Conservation (phyloP, 2,113 vertebrate genomes). For the Raja brachyura region DNA sequence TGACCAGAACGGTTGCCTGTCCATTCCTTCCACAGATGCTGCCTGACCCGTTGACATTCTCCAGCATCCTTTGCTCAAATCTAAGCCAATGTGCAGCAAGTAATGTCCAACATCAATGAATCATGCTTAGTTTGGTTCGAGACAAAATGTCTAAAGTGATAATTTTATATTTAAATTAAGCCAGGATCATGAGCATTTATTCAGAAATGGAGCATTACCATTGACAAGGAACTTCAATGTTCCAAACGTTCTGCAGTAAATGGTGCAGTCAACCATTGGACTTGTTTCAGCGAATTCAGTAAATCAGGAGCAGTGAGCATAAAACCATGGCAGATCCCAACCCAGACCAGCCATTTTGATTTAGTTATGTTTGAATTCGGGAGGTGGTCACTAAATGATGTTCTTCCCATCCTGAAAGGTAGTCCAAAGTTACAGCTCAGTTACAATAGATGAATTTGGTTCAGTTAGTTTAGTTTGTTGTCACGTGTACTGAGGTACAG, state of each 20-base stretch:
- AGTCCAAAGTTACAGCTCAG: not conserved
- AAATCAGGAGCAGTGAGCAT: not conserved
- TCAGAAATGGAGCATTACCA: not conserved
- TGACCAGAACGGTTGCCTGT: no score
- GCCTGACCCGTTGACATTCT: no score
- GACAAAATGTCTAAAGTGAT: not conserved
- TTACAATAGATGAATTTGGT: not conserved
- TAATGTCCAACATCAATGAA: not conserved
- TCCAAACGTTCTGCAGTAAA: not conserved
- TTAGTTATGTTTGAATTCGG: not conserved
- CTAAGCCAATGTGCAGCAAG: not conserved
- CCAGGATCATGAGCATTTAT: not conserved
- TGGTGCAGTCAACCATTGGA: not conserved
- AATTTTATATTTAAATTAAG: not conserved
- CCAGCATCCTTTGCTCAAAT: no score
- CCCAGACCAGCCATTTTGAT: not conserved
- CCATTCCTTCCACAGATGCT: no score
- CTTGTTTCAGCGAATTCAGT: not conserved
- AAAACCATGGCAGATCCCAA: not conserved
- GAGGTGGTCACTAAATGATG: not conserved
- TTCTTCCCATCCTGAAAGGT: not conserved
- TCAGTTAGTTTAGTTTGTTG: no score
- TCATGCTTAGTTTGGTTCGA: not conserved
- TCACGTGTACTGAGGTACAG: no score
- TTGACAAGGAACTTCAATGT: not conserved